Percentiles rank a stretch among this genome's conserved stretches.
Evolutionary conservation across 30 jellyfish, hydroid and myxozoan species (phyloP).

Genomic region (Clytia hemisphaerica): DNA sequence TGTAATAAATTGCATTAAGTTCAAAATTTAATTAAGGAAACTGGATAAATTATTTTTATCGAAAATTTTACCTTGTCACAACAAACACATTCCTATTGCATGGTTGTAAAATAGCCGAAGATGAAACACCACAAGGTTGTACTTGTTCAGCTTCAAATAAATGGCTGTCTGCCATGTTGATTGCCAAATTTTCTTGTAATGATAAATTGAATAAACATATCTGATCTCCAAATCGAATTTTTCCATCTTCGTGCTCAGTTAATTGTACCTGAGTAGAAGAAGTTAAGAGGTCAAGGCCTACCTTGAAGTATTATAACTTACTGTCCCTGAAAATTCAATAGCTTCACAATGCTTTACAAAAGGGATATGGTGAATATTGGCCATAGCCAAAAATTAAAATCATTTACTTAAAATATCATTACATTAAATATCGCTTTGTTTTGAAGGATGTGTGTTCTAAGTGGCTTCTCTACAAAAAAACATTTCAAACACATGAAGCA

Average conservation of each 20-base stretch:
- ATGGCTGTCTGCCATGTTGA: conserved; percentile 67
- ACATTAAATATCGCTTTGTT: too few species aligned
- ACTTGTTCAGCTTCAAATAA: conserved; percentile 61
- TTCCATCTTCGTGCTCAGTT: conserved; percentile 44
- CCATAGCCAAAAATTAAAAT: too few species aligned
- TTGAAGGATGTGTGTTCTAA: too few species aligned
- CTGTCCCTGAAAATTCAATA: too few species aligned
- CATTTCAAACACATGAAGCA: too few species aligned
- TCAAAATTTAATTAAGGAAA: too few species aligned
- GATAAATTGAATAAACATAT: conserved; percentile 63
- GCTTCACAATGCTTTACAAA: too few species aligned
- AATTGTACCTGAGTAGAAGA: not conserved
- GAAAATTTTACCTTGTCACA: conserved; percentile 53
- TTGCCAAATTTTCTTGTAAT: conserved; percentile 53
- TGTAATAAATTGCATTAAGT: not conserved
- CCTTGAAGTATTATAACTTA: too few species aligned
- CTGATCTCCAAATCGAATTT: conserved; percentile 72
- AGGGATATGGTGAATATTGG: too few species aligned
- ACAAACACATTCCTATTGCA: conserved; percentile 69
- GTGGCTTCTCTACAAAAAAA: too few species aligned
- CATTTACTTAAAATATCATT: too few species aligned
- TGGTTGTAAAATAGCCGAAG: conserved; percentile 66
- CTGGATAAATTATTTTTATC: not conserved
- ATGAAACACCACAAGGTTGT: conserved; percentile 95
- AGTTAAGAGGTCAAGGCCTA: too few species aligned